Evolutionary conservation across 2,113 vertebrate species (phyloP).

Genomic region (Brachyhypopomus gauderio): DNA sequence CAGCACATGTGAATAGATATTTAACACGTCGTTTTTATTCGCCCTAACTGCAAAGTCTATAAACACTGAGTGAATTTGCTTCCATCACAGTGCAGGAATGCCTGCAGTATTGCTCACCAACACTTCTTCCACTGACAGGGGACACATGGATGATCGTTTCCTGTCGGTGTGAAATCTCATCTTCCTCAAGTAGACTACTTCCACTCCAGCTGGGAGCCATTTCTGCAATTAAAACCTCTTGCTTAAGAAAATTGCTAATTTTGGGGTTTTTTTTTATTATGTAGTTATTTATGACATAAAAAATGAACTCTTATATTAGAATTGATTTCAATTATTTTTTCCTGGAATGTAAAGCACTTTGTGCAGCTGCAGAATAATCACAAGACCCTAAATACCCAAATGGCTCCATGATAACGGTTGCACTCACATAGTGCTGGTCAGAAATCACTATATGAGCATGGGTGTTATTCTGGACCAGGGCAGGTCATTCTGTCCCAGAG

Average conservation of each 20-base stretch:
- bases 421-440: background rate
- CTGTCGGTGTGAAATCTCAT: slow-evolving; percentile 9
- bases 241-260: background rate
- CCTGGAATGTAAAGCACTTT: background rate
- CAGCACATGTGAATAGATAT: background rate
- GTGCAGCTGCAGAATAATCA: background rate
- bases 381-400: background rate
- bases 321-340: too few relatives aligned
- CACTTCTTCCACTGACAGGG: background rate
- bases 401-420: background rate
- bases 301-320: too few relatives aligned
- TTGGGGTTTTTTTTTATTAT: background rate
- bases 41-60: background rate
- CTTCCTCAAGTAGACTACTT: background rate
- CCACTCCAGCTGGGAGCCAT: background rate
- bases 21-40: background rate
- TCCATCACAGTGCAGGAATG: background rate
- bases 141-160: background rate
- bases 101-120: background rate
- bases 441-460: background rate
- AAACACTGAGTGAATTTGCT: background rate
- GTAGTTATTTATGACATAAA: background rate
- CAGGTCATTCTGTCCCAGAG: slow-evolving; percentile 6
- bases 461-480: too few relatives aligned
- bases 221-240: background rate